phyloP scores from a whole-genome alignment of 2,888 invertebrate genomes.

The Proisotoma minuta region DNA sequence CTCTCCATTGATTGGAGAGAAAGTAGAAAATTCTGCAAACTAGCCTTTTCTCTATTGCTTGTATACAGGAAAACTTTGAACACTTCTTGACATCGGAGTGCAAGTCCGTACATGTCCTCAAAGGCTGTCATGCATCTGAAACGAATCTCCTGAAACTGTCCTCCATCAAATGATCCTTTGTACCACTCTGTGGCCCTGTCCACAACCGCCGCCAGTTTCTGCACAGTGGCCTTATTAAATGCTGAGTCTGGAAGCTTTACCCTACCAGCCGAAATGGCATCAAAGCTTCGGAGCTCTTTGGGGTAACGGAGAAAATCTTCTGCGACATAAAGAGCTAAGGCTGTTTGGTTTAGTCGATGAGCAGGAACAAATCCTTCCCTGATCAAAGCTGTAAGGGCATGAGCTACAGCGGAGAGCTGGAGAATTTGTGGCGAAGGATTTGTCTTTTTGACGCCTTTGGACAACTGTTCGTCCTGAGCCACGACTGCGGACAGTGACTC shows the following conservation, averaged over 20 bases:
- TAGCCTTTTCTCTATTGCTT: constrained; percentile 28
- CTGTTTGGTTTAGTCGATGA: constrained; percentile 40
- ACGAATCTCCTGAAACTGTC: constrained; percentile 35
- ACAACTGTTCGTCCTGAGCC: constrained; percentile 39
- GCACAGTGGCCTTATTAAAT: constrained; percentile 28
- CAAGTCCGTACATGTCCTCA: constrained; percentile 36
- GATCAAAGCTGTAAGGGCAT: constrained; percentile 27
- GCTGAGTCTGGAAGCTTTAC: constrained; percentile 30
- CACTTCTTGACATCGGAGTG: constrained; percentile 39
- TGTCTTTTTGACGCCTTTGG: constrained; percentile 27
- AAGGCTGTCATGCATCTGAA: constrained; percentile 36
- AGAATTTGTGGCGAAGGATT: constrained; percentile 27
- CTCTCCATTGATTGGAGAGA: constrained; percentile 39
- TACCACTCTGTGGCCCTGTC: constrained; percentile 38
- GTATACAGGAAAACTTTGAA: constrained; percentile 41
- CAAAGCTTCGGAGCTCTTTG: constrained; percentile 28
- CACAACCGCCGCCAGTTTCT: constrained; percentile 36
- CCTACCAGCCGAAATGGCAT: constrained; percentile 22
- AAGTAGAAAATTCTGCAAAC: constrained; percentile 38
- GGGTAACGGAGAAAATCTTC: constrained; percentile 45
- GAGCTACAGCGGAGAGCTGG: constrained; percentile 29
- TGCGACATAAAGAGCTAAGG: constrained; percentile 36
- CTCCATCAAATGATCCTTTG: constrained; percentile 21
- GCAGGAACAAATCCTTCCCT: constrained; percentile 43
- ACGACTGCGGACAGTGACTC: constrained; percentile 32